Base-by-base conservation (phyloP, 2,888 invertebrate genomes). In the Drosophila diplacantha region DNA sequence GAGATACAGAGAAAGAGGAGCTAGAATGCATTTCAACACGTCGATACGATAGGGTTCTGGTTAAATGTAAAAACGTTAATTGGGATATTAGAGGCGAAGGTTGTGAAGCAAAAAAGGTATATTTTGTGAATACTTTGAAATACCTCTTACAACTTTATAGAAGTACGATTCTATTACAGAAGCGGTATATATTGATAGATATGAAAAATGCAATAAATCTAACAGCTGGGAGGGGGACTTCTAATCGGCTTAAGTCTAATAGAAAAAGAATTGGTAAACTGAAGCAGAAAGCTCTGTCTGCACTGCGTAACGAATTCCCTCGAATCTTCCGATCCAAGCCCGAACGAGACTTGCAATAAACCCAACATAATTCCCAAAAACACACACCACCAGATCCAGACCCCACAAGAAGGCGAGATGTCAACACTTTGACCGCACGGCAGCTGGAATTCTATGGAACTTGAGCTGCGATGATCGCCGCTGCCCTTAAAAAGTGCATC, bases 1-100 rank as follows among this genome's bases (percentile, higher is more conserved):
- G 26, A 9, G 26, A 26, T 26, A 37, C 2, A 14, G 24, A n/a
- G 18, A 14, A 9, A 14, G 35, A 29, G 16, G 16, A 54, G 32
- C 49, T 18, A 47, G 8, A 50, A 51, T 68, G 79, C 82, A 79
- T 81, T 79, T 69, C 73, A 55, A 77, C 82, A 81, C 80, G 79
- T 81, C 69, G 39, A n/a, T 20, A 22, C 1, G 14, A 5, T 24
- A 18, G 47, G 52, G 60, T 76, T 77, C 71, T 59, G 64, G 32
- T 38, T 66, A 61, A 66, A 63, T 72, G 58, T 61, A 11, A 34
- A 39, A 50, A 73, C 66, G 46, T 77, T 76, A 73, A 76, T 74
- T 69, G 77, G 69, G 58, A 67, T 65, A 77, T 74, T 77, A 74
- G 63, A 71, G 54, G 26, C 26, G n/a, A 46, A 55, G 29, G 44